phyloP scores from a whole-genome alignment of 2,888 invertebrate species.

The Endomychus coccineus region DNA sequence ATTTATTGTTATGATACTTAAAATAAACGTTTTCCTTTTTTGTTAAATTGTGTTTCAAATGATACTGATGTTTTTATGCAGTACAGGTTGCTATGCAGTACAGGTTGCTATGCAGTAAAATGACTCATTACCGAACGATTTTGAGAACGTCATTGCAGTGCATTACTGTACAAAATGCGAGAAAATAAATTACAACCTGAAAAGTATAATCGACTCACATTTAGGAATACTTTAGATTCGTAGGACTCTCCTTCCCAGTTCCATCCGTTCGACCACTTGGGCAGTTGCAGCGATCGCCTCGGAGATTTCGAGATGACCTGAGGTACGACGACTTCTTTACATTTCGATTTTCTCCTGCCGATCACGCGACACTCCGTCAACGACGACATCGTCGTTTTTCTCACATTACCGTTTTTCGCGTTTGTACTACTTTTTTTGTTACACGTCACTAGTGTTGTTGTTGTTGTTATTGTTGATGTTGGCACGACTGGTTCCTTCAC shows the following conservation, averaged over 20 bases:
- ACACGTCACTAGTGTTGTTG: conserved; percentile 40
- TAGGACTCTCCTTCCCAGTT: conserved; percentile 80
- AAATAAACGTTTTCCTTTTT: too few species aligned
- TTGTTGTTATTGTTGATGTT: conserved; percentile 44
- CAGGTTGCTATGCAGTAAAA: too few species aligned
- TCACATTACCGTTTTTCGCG: conserved; percentile 18
- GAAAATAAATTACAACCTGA: too few species aligned
- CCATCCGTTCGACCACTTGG: conserved; percentile 89
- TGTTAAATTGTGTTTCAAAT: too few species aligned
- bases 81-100: too few species aligned
- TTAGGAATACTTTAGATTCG: conserved; percentile 77
- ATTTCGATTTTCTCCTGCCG: conserved; percentile 34
- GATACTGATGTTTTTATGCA: too few species aligned
- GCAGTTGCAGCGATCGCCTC: conserved; percentile 40
- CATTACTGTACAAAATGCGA: too few species aligned
- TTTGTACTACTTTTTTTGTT: conserved; percentile 23
- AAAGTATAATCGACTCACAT: conserved; percentile 67
- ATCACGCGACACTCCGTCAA: conserved; percentile 7
- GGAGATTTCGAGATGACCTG: conserved; percentile 28
- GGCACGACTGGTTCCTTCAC: conserved; percentile 40
- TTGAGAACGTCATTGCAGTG: too few species aligned
- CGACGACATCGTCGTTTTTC: conserved; percentile 22
- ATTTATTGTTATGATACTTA: too few species aligned
- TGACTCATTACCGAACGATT: too few species aligned
- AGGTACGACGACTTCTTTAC: conserved; percentile 28